Conservation (phyloP, 1,140 invertebrate species). For the Heliothis subflexa region DNA sequence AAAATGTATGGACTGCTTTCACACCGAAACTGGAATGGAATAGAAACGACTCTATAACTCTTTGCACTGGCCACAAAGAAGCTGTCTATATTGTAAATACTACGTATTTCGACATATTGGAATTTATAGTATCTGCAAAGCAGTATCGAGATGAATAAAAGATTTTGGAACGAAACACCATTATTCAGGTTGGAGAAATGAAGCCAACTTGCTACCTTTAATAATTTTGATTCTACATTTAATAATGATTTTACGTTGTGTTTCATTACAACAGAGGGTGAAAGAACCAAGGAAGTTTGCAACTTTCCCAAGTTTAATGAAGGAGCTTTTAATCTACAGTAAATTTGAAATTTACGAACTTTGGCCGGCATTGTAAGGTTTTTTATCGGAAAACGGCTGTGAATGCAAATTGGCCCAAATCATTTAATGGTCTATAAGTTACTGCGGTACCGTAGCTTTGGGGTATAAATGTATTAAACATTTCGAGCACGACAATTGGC, state of each 20-base stretch:
- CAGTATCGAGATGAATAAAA: conserved; percentile 1
- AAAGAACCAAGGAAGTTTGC: conserved; percentile 14
- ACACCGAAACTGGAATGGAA: not conserved
- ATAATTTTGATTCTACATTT: conserved; percentile 1
- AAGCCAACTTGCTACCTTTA: not conserved
- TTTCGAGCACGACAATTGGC: not conserved
- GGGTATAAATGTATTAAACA: not conserved
- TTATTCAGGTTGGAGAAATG: not conserved
- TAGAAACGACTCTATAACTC: conserved; percentile 20
- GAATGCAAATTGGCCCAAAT: conserved; percentile 27
- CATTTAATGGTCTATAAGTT: conserved; percentile 21
- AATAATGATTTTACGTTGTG: conserved; percentile 25
- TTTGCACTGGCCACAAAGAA: not conserved
- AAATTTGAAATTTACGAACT: conserved; percentile 26
- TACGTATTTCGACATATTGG: conserved; percentile 17
- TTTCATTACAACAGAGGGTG: conserved; percentile 5
- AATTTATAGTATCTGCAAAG: conserved; percentile 7
- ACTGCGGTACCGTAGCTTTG: not conserved
- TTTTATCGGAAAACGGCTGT: conserved; percentile 10
- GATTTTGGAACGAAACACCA: not conserved
- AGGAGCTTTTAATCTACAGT: conserved; percentile 29
- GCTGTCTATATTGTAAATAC: conserved; percentile 3
- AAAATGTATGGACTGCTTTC: not conserved
- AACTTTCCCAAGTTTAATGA: conserved; percentile 26
- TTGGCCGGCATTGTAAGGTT: conserved; percentile 1